Conservation (phyloP, 2,113 vertebrate species). For the Sylvilagus bachmani region DNA sequence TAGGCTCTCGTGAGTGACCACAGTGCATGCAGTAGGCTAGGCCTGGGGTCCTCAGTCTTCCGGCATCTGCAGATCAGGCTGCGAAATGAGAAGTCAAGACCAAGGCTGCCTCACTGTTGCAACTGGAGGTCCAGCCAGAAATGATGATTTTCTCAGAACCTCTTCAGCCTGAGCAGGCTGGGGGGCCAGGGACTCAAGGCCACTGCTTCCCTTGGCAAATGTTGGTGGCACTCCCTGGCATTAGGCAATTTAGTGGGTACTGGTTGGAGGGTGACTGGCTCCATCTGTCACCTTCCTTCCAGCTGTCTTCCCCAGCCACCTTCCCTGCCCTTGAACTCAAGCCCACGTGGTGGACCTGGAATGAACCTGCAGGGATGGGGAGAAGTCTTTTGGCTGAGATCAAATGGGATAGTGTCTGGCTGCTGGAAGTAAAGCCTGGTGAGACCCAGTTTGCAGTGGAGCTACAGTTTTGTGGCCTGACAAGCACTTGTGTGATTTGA, state of each 20-base stretch:
- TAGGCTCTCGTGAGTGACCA: neutral
- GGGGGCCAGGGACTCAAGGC: neutral
- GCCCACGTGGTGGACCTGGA: slow-evolving; percentile 14
- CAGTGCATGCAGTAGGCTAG: neutral
- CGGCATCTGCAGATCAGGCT: neutral
- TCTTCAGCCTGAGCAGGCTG: neutral
- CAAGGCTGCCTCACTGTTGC: neutral
- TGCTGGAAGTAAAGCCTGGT: neutral
- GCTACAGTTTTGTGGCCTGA: slow-evolving; percentile 22
- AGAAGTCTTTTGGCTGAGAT: neutral
- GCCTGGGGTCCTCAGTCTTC: accelerated
- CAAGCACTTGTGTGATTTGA: neutral
- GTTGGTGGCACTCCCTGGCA: neutral
- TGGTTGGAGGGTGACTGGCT: too few species aligned
- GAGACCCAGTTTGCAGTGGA: neutral
- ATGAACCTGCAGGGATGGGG: neutral
- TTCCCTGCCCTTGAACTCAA: neutral
- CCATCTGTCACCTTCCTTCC: neutral
- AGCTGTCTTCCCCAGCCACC: neutral
- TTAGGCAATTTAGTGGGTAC: neutral
- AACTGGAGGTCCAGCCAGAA: neutral
- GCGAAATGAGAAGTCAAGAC: neutral
- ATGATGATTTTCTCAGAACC: neutral
- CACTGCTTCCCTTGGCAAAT: neutral
- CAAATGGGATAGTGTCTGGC: neutral